A percentile compares a stretch with the other conserved stretches of the same genome.
phyloP scores from a whole-genome alignment of 2,797 vertebrate genomes.

The Morus bassanus region DNA sequence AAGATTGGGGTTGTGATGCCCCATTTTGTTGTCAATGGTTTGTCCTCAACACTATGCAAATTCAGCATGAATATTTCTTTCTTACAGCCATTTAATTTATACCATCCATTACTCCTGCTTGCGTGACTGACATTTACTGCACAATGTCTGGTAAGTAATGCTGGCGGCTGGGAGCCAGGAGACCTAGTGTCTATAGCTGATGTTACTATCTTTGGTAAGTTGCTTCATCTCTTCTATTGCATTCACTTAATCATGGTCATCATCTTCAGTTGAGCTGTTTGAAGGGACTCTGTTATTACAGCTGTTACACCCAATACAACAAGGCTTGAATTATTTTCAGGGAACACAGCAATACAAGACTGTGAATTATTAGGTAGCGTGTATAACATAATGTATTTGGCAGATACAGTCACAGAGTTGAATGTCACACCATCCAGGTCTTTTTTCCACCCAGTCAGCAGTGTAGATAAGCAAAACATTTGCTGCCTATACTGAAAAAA shows the following conservation, averaged over 20 bases:
- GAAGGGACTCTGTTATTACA: constrained; percentile 44
- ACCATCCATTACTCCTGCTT: not conserved
- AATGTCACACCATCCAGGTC: not conserved
- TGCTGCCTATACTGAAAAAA: not conserved
- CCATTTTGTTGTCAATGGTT: constrained; percentile 6
- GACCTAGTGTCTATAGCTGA: not conserved
- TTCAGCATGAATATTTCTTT: not conserved
- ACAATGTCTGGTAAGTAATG: not conserved
- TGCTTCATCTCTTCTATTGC: not conserved
- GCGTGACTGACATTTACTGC: not conserved
- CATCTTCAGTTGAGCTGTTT: constrained; percentile 40
- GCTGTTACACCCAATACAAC: constrained; percentile 21
- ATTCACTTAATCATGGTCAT: constrained; percentile 26
- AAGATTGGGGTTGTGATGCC: not conserved
- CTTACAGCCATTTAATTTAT: constrained; percentile 7
- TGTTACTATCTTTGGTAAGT: constrained; percentile 1
- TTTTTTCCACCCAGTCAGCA: not conserved
- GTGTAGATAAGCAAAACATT: not conserved
- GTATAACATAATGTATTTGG: not conserved
- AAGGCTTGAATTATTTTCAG: constrained; percentile 32
- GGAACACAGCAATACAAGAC: not conserved
- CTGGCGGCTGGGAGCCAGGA: not conserved
- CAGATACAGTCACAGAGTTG: not conserved
- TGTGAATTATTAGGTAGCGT: constrained; percentile 10
- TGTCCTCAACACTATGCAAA: constrained; percentile 4